phyloP scores from a whole-genome alignment of 2,888 invertebrate genomes.

The Meteorus cinctellus region DNA sequence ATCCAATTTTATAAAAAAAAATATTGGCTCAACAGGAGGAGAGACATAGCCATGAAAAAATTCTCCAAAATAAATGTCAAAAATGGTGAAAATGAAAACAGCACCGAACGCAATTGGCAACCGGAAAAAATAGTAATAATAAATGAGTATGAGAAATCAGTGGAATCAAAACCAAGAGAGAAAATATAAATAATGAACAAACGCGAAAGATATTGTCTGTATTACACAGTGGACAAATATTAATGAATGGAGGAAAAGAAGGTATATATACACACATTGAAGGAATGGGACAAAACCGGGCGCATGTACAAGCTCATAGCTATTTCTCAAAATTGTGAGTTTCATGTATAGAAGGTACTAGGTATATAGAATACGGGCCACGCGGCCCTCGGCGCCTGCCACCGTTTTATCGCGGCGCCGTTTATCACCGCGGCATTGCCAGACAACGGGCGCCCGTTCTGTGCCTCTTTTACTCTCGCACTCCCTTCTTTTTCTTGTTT shows the following conservation, averaged over 20 bases:
- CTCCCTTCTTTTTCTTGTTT: constrained; percentile 19
- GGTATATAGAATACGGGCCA: constrained; percentile 20
- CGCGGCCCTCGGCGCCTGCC: constrained; percentile 50
- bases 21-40: too few species aligned
- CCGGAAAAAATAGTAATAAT: background rate
- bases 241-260: constrained; percentile 1
- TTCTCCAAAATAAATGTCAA: too few species aligned
- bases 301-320: constrained; percentile 28
- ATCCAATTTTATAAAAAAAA: too few species aligned
- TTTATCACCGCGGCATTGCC: constrained; percentile 65
- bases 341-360: constrained; percentile 44
- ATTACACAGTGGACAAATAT: constrained; percentile 8
- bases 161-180: background rate
- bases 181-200: constrained; percentile 3
- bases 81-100: too few species aligned
- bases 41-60: too few species aligned
- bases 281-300: constrained; percentile 41
- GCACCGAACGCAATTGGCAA: too few species aligned
- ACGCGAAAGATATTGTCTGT: background rate
- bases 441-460: constrained; percentile 40
- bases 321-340: constrained; percentile 62
- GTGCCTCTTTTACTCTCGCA: constrained; percentile 32
- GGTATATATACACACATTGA: background rate
- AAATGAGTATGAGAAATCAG: background rate
- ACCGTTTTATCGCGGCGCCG: constrained; percentile 66